These are phyloP conservation scores for Erythrocercus mccallii DNA, from an alignment of 2,113 vertebrate species.

Conservation along the genomic window DNA sequence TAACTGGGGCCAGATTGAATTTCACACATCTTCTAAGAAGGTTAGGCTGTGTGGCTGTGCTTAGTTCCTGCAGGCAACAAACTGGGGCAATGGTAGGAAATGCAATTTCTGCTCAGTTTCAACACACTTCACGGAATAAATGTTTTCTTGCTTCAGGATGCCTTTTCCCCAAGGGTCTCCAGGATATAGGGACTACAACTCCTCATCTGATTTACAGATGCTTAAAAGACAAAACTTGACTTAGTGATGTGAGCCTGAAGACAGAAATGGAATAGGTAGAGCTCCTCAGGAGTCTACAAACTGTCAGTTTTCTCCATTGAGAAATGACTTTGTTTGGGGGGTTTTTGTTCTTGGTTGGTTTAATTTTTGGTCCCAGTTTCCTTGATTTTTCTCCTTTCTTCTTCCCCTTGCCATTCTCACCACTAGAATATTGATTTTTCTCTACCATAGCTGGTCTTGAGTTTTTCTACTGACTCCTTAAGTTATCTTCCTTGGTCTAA, in stretches of 20 bases:
- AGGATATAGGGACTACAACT: neutral
- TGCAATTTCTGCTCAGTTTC: neutral
- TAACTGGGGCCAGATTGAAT: neutral
- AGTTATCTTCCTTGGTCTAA: neutral
- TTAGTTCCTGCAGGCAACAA: neutral
- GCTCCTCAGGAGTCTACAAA: neutral
- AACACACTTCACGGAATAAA: neutral
- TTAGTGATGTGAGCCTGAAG: neutral
- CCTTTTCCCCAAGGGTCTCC: neutral
- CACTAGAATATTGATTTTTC: neutral
- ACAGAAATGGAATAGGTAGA: neutral
- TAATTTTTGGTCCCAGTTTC: neutral
- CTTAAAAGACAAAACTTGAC: neutral
- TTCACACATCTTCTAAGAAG: neutral
- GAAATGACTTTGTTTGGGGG: neutral
- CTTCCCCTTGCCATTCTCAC: neutral
- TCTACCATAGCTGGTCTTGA: neutral
- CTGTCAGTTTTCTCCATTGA: neutral
- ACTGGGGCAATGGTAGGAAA: neutral
- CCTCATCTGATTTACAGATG: neutral
- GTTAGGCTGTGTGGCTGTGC: neutral
- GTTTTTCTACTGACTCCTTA: neutral
- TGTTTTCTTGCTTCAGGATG: neutral
- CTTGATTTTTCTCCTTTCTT: neutral
- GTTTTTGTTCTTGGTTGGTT: neutral